These are phyloP conservation scores for Mohoua ochrocephala DNA, from an alignment of 2,113 vertebrate species.

Conservation along the genomic window DNA sequence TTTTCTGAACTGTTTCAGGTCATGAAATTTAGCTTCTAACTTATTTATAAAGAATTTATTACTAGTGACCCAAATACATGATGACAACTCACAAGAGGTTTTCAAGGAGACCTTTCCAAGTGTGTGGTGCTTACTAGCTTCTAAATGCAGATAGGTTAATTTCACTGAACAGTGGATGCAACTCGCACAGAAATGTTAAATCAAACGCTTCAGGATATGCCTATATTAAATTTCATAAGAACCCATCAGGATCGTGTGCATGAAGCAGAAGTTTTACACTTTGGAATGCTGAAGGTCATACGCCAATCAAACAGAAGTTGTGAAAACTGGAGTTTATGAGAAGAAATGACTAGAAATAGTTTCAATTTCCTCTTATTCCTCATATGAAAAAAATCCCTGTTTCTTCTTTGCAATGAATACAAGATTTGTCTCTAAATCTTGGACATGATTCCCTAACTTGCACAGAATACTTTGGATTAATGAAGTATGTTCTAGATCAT, in stretches of 20 bases:
- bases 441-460: neutral
- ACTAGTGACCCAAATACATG: neutral
- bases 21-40: neutral
- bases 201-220: neutral
- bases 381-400: neutral
- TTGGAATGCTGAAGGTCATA: neutral
- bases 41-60: constrained; percentile 24
- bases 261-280: neutral
- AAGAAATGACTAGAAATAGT: neutral
- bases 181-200: neutral
- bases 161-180: neutral
- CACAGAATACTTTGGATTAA: neutral
- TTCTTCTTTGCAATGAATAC: neutral
- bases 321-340: neutral
- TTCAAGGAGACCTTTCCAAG: neutral
- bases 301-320: neutral
- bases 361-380: neutral
- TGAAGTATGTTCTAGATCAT: neutral
- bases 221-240: neutral
- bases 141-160: neutral
- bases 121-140: neutral
- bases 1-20: constrained; percentile 3
- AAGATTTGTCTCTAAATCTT: neutral
- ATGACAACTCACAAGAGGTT: neutral
- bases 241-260: neutral